A percentile compares a stretch with the other conserved stretches of the same genome.
phyloP scores from a whole-genome alignment of 1,140 invertebrate species.

The Drosophila pseudoananassae region DNA sequence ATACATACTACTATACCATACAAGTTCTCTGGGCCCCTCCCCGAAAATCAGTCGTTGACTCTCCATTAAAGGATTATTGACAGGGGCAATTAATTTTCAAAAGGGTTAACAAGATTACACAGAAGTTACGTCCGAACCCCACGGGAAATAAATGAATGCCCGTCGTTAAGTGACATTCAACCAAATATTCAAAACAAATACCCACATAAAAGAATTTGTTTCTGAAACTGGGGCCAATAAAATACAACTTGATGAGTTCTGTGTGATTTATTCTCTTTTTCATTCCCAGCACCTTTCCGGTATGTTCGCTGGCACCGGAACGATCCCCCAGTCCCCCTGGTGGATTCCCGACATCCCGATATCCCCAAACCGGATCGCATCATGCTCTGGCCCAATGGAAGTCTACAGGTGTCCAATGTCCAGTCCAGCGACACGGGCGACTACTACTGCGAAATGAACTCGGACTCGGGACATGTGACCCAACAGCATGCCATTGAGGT shows the following conservation, averaged over 20 bases:
- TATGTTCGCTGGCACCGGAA: slow-evolving; percentile 87
- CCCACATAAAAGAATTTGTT: neutral
- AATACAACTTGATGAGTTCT: neutral
- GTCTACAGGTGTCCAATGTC: slow-evolving; percentile 87
- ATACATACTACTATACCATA: neutral
- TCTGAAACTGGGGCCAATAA: neutral
- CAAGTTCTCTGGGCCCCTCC: slow-evolving; percentile 7
- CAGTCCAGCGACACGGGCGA: slow-evolving; percentile 88
- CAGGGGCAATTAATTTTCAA: slow-evolving; percentile 13
- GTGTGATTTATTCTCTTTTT: neutral
- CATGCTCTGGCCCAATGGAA: slow-evolving; percentile 88
- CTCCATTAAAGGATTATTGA: slow-evolving; percentile 43
- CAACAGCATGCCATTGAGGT: slow-evolving; percentile 91
- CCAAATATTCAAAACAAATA: slow-evolving; percentile 1
- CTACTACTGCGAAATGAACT: slow-evolving; percentile 89
- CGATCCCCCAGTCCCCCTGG: slow-evolving; percentile 84
- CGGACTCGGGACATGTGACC: slow-evolving; percentile 85
- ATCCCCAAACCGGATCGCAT: slow-evolving; percentile 85
- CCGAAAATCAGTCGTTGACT: slow-evolving; percentile 11
- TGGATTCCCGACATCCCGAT: slow-evolving; percentile 86
- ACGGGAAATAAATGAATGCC: neutral
- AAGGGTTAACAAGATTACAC: slow-evolving; percentile 37
- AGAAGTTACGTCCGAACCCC: neutral
- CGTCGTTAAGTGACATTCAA: neutral
- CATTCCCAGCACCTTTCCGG: slow-evolving; percentile 54